Evolutionary conservation across 1,140 invertebrate species (phyloP), one percentile per base, ranked within the genome.

Genomic region (Drosophila aff.): DNA sequence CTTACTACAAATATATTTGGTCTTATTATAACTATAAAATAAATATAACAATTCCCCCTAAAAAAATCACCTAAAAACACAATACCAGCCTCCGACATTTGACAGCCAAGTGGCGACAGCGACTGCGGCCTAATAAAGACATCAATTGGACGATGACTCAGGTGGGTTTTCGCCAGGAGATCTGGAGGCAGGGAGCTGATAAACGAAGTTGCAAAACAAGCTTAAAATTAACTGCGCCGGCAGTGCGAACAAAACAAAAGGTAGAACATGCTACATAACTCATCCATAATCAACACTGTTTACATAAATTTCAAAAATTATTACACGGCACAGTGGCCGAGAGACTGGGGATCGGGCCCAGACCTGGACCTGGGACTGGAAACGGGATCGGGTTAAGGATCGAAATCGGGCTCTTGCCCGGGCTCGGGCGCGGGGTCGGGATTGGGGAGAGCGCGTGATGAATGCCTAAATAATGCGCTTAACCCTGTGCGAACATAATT

Each of bases 231-330:
- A 89, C 83, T 80, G 83, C 82, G 49, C 59, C 60, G 78, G 78
- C 82, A 85, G 78, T 85, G 82, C 75, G 81, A 84, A 81, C 71
- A 85, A 74, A 84, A 84, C 81, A 89, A 84, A 84, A 71, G 75
- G 85, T 85, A 89, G 85, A 89, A 89, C 85, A 90, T 84, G 81
- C 81, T 82, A 90, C 85, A 90, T 90, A 90, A 90, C 85, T 90
- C 85, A 90, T 90, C 85, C 85, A 90, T 90, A 90, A 90, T 90
- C 85, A 90, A 90, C 85, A 90, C 85, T 90, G 85, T 90, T 90
- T 90, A 90, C 85, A 90, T 90, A 90, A 90, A 90, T 90, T 90
- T 85, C 82, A 90, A 85, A 90, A 89, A 89, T 90, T 85, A 89
- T 87, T 87, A 87, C 84, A 83, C 84, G 72, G 81, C 81, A 76